phyloP scores from a whole-genome alignment of 2,113 vertebrate genomes.

The Sceloporus undulatus region DNA sequence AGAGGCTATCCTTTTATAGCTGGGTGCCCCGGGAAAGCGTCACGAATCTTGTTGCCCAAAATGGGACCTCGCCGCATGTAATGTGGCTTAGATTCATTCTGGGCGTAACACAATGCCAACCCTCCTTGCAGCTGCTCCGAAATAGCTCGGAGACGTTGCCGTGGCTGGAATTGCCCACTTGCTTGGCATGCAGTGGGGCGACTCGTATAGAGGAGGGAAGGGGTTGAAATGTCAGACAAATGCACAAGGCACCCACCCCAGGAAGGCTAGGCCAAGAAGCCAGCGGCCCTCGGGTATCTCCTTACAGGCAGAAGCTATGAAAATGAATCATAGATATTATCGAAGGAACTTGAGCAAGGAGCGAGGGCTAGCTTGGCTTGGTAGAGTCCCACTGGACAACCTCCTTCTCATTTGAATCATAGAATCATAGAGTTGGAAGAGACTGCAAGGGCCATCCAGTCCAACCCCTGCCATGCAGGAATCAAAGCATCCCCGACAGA shows the following conservation, averaged over 20 bases:
- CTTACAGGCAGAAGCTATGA: background rate
- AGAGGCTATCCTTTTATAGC: background rate
- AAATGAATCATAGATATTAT: background rate
- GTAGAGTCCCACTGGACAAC: no score
- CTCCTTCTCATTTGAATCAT: background rate
- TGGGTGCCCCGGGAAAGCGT: background rate
- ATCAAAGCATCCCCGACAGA: no score
- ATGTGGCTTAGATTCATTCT: slow-evolving; percentile 9
- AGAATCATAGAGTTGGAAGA: no score
- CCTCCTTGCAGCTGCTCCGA: slow-evolving; percentile 5
- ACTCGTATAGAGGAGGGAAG: background rate
- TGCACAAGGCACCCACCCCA: background rate
- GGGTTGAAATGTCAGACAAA: background rate
- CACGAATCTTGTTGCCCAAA: background rate
- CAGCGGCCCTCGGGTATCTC: background rate
- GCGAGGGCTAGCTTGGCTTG: background rate
- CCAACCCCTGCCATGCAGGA: no score
- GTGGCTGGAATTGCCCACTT: slow-evolving; percentile 19
- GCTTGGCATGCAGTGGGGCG: background rate
- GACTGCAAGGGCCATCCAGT: no score
- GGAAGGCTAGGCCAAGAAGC: background rate
- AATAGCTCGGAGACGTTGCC: slow-evolving; percentile 16
- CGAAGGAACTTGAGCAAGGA: background rate
- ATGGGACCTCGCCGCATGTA: background rate
- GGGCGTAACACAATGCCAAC: slow-evolving; percentile 30